Evolutionary conservation across 2,113 vertebrate genomes (phyloP), one percentile per base, ranked within the genome.

Genomic region (Vicugna pacos): DNA sequence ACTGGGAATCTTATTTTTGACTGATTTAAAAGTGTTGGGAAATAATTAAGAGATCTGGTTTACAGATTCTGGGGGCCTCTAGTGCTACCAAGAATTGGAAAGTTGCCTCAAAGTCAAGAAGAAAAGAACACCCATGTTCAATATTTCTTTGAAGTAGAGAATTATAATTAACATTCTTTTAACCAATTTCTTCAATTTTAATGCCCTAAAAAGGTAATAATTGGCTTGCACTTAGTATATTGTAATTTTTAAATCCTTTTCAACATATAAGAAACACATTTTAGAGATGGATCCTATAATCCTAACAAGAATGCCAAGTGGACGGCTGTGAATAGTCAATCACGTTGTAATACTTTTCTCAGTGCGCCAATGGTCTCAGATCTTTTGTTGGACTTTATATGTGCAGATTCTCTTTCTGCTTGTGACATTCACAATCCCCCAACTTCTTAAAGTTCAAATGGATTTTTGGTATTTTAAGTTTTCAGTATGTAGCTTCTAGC

Each of bases 401-500:
- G 32, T 87, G 72, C 12, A 58, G 69, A 81, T 89, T 95, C n/a
- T 73, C 30, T 38, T 96, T 72, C 81, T 93, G 35, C 62, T 48
- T 81, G 8, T 90, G 67, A 42, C 70, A 26, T 60, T 96, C 84
- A 73, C 72, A 85, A 15, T 94, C 79, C 54, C 30, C 30, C 62
- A 91, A 65, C 92, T 96, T 94, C 81, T 69, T 20, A 73, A 96
- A 96, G 89, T 96, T 94, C 0, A 5, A 95, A 83, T 95, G 58
- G 82, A 80, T 93, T 84, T 95, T 52, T 94, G 77, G 80, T 92
- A 82, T 95, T 92, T 92, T 89, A 93, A 82, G 60, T 96, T 97
- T 98, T 96, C 93, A 83, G 19, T 94, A 72, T 96, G 79, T 89
- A 94, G 52, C 70, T 97, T 96, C 80, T 67, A 96, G 92, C 80